Conservation (phyloP, 2,888 invertebrate genomes). For the Aphidoletes aphidimyza region DNA sequence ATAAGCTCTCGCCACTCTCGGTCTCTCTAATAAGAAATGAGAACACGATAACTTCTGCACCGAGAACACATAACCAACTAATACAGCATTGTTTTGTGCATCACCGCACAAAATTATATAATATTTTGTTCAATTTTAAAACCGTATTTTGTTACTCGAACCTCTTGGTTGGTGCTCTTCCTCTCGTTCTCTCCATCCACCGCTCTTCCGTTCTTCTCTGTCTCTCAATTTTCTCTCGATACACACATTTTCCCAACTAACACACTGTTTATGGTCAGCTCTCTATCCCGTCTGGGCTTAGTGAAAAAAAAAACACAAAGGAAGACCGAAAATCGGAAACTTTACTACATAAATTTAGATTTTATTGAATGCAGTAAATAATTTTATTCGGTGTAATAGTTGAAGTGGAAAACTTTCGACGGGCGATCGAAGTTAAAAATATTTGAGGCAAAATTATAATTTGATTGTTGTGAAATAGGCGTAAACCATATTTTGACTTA, state of each 20-base stretch:
- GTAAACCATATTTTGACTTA: slow-evolving; percentile 29
- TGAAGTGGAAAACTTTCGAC: slow-evolving; percentile 42
- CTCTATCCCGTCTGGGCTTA: too few relatives aligned
- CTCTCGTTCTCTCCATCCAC: too few relatives aligned
- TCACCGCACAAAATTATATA: slow-evolving; percentile 52
- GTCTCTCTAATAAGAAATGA: slow-evolving; percentile 15
- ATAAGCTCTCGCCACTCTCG: background rate
- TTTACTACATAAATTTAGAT: slow-evolving; percentile 46
- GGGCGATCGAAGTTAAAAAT: background rate
- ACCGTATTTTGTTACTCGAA: slow-evolving; percentile 25
- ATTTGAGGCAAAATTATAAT: background rate
- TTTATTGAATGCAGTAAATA: slow-evolving; percentile 41
- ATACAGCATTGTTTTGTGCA: slow-evolving; percentile 31
- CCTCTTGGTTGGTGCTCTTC: background rate
- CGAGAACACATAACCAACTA: slow-evolving; percentile 39
- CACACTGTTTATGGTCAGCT: slow-evolving; percentile 40
- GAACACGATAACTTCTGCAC: slow-evolving; percentile 32
- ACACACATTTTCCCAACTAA: background rate
- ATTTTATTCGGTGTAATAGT: slow-evolving; percentile 26
- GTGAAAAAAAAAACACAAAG: background rate
- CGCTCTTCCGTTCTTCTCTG: too few relatives aligned
- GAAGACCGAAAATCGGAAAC: background rate
- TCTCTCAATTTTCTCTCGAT: too few relatives aligned
- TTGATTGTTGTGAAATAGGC: slow-evolving; percentile 36
- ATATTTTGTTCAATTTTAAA: slow-evolving; percentile 52